Evolutionary conservation across 2,113 vertebrate genomes (phyloP).

Genomic region (Cryptotis parvus): DNA sequence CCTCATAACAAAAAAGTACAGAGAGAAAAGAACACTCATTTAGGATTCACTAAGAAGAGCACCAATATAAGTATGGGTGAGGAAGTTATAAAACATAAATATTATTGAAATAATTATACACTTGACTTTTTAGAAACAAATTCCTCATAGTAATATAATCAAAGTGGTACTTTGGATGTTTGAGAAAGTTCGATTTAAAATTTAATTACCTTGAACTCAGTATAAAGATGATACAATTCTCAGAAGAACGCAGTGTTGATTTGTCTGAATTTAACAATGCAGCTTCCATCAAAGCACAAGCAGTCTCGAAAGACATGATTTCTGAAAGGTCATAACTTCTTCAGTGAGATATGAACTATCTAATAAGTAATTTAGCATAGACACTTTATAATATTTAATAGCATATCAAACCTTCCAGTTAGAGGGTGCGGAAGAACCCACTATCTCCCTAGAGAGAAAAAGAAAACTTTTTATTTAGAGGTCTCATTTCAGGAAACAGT

Average conservation of each 20-base stretch:
- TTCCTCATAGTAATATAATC: constrained; percentile 44
- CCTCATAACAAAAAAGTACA: not conserved
- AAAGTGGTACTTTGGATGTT: constrained; percentile 47
- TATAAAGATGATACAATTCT: constrained; percentile 52
- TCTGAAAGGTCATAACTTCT: not conserved
- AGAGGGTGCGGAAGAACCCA: not conserved
- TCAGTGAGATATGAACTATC: not conserved
- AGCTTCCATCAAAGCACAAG: not conserved
- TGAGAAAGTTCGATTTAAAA: constrained; percentile 73
- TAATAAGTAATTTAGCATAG: not conserved
- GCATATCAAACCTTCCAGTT: not conserved
- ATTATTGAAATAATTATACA: constrained; percentile 66
- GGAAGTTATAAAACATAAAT: constrained; percentile 37
- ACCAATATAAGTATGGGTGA: not conserved
- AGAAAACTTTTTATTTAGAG: not conserved
- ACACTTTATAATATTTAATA: not conserved
- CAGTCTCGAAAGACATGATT: not conserved
- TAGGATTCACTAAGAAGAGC: constrained; percentile 10
- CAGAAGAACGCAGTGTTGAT: constrained; percentile 49
- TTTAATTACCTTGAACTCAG: constrained; percentile 65
- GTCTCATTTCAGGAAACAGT: not conserved
- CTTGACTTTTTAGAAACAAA: constrained; percentile 63
- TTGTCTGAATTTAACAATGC: constrained; percentile 43
- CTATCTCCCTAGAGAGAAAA: not conserved
- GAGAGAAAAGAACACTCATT: constrained; percentile 47